Evolutionary conservation across 2,888 invertebrate genomes (phyloP).

Genomic region (Heliconius cydno): DNA sequence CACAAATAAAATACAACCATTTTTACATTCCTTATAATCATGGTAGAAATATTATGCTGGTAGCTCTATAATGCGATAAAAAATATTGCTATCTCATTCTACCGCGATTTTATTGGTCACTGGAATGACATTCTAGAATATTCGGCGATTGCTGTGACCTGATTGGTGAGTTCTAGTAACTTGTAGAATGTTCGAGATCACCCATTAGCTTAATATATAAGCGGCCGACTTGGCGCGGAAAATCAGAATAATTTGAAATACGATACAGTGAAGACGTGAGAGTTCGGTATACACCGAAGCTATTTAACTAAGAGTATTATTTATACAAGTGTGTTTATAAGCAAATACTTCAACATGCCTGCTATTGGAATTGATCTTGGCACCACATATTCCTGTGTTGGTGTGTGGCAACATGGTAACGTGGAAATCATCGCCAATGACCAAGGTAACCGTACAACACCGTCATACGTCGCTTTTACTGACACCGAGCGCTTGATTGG

Average conservation of each 20-base stretch:
- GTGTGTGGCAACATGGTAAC: constrained; percentile 85
- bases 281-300: constrained; percentile 62
- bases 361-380: constrained; percentile 83
- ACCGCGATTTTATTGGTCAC: constrained; percentile 56
- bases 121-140: constrained; percentile 54
- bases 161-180: constrained; percentile 60
- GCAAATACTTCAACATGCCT: constrained; percentile 66
- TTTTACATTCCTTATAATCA: background rate
- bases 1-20: background rate
- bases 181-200: constrained; percentile 60
- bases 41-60: constrained; percentile 19
- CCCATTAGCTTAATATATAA: constrained; percentile 65
- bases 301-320: constrained; percentile 47
- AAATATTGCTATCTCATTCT: constrained; percentile 48
- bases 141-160: constrained; percentile 51
- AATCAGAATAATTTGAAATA: constrained; percentile 68
- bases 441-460: constrained; percentile 88
- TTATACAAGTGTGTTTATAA: constrained; percentile 44
- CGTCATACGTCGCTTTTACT: constrained; percentile 89
- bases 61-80: constrained; percentile 23
- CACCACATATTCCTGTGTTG: constrained; percentile 83
- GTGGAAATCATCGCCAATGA: constrained; percentile 89
- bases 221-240: constrained; percentile 58
- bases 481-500: constrained; percentile 87
- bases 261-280: constrained; percentile 59